Evolutionary conservation across 2,797 vertebrate species (phyloP).

Genomic region (Propithecus perrieri): DNA sequence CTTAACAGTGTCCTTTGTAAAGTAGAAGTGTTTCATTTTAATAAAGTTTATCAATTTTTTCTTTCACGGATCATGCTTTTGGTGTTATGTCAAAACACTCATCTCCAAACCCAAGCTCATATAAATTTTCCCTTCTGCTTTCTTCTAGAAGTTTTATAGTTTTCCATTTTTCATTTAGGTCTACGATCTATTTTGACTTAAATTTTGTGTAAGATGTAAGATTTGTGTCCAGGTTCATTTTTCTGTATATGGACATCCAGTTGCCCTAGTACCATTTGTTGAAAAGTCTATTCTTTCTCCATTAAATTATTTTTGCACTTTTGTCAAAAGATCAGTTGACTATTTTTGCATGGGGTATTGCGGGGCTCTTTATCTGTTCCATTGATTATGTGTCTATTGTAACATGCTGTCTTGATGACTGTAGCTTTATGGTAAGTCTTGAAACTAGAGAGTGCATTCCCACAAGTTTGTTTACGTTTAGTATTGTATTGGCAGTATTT

Average conservation of each 20-base stretch:
- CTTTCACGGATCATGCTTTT: not conserved
- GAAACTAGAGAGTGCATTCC: not conserved
- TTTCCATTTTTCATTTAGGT: not conserved
- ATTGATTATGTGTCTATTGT: not conserved
- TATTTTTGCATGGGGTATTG: not conserved
- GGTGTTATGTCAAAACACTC: not conserved
- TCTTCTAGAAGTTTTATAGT: not conserved
- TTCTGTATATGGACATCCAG: not conserved
- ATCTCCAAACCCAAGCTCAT: not conserved
- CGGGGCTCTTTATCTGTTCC: not conserved
- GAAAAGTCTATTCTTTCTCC: not conserved
- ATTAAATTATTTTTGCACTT: not conserved
- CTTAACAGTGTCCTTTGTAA: not conserved
- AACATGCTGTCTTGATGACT: slow-evolving; percentile 2
- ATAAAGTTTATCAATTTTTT: not conserved
- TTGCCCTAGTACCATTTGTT: not conserved
- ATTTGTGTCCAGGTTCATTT: not conserved
- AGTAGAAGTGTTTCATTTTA: slow-evolving; percentile 22
- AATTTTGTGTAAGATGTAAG: not conserved
- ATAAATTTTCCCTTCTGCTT: not conserved
- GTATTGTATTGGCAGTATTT: not conserved
- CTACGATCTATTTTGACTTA: not conserved
- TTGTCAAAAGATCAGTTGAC: slow-evolving; percentile 23
- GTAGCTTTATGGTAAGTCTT: not conserved
- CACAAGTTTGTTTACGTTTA: not conserved